A percentile compares a stretch with the other conserved stretches of the same genome.
Evolutionary conservation across 2,888 invertebrate species (phyloP).

Genomic region (Pteria penguin): DNA sequence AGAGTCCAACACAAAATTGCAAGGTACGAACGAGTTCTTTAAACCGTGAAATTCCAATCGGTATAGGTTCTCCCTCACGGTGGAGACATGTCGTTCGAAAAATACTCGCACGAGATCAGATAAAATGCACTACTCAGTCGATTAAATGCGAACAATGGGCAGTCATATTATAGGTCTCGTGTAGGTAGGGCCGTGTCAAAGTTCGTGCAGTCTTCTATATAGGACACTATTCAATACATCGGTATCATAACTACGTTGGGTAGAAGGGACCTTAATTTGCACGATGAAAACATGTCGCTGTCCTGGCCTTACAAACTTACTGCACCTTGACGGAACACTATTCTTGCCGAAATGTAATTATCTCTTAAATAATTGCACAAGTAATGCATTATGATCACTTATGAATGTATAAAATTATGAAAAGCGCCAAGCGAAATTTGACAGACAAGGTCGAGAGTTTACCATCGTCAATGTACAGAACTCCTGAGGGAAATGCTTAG

Average conservation of each 20-base stretch:
- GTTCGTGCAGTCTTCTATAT: slow-evolving; percentile 29
- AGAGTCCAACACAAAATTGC: too few relatives aligned
- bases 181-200: slow-evolving; percentile 43
- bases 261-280: neutral
- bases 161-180: slow-evolving; percentile 24
- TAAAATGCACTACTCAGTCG: slow-evolving; percentile 39
- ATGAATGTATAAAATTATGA: too few relatives aligned
- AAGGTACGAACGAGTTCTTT: too few relatives aligned
- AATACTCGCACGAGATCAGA: slow-evolving; percentile 33
- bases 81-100: neutral
- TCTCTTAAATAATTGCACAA: slow-evolving; percentile 22
- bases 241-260: neutral
- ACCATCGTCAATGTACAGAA: too few relatives aligned
- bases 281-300: slow-evolving; percentile 18
- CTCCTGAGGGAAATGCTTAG: too few relatives aligned
- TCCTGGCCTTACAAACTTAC: slow-evolving; percentile 13
- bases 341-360: slow-evolving; percentile 8
- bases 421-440: neutral
- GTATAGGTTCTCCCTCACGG: too few relatives aligned
- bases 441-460: too few relatives aligned
- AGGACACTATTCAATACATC: slow-evolving; percentile 39
- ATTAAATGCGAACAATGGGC: slow-evolving; percentile 35
- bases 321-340: slow-evolving; percentile 12
- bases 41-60: too few relatives aligned
- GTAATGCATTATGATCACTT: neutral